Conservation (phyloP, 2,797 vertebrate genomes). For the Dendrocincla fuliginosa region DNA sequence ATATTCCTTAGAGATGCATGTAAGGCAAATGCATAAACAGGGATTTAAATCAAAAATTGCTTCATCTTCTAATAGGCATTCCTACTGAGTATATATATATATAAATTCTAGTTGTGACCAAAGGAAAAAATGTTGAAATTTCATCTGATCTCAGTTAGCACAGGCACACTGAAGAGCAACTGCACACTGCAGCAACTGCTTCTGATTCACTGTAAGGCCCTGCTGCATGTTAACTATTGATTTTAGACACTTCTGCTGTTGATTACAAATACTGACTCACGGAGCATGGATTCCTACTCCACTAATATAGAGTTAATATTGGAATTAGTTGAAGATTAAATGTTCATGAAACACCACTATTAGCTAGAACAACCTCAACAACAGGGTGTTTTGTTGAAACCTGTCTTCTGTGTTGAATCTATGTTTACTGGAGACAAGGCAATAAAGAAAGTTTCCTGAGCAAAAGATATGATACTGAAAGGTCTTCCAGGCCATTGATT, state of each 20-base stretch:
- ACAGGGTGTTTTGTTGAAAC: not conserved
- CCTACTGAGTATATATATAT: not conserved
- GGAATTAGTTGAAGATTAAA: conserved; percentile 6
- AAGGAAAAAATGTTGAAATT: not conserved
- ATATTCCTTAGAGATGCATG: not conserved
- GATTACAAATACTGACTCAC: not conserved
- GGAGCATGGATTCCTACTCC: not conserved
- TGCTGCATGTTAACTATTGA: not conserved
- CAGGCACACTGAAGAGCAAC: not conserved
- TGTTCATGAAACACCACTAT: not conserved
- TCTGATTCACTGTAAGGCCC: not conserved
- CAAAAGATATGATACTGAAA: not conserved
- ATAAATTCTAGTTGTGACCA: not conserved
- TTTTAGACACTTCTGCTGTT: not conserved
- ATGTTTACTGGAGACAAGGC: not conserved
- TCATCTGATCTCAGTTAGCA: not conserved
- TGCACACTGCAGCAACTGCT: not conserved
- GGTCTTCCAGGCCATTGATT: not conserved
- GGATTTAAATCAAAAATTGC: not conserved
- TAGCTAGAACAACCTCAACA: not conserved
- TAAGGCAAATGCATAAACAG: not conserved
- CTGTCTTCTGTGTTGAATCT: not conserved
- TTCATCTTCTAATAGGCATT: not conserved
- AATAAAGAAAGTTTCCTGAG: not conserved
- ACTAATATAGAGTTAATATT: not conserved